Evolutionary conservation across 2,113 vertebrate species (phyloP).

Genomic region (Eolophus roseicapilla): DNA sequence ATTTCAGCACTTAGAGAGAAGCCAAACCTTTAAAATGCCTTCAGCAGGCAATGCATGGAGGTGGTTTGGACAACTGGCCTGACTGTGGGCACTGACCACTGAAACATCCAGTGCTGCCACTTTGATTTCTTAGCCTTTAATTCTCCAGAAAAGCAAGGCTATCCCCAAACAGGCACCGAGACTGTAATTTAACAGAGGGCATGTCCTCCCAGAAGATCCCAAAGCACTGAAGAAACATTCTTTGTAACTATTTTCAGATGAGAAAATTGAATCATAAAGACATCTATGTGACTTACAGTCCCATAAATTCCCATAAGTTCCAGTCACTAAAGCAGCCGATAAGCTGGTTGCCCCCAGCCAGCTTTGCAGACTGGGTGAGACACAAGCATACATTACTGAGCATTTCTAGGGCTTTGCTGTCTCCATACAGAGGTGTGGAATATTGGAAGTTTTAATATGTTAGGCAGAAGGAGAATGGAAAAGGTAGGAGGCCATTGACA

Average conservation of each 20-base stretch:
- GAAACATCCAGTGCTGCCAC: background rate
- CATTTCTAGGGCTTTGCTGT: background rate
- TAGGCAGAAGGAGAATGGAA: background rate
- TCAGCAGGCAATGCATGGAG: background rate
- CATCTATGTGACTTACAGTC: background rate
- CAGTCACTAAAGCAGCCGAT: background rate
- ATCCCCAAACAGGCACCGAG: background rate
- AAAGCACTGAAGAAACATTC: background rate
- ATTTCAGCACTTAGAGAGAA: background rate
- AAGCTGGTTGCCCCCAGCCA: background rate
- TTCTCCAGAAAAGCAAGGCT: background rate
- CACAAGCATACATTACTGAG: fast-evolving
- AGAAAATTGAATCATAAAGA: background rate
- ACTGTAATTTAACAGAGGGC: background rate
- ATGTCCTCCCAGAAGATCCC: background rate
- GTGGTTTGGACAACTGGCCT: background rate
- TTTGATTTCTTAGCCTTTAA: background rate
- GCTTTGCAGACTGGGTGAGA: background rate
- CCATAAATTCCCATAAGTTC: background rate
- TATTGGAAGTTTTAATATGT: background rate
- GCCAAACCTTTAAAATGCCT: background rate
- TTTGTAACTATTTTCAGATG: background rate
- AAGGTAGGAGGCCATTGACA: background rate
- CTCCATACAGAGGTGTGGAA: background rate
- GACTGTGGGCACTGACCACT: background rate